Percentiles rank a stretch among this genome's conserved stretches.
phyloP scores from a whole-genome alignment of 2,888 invertebrate species.

The Drosophila monieri region DNA sequence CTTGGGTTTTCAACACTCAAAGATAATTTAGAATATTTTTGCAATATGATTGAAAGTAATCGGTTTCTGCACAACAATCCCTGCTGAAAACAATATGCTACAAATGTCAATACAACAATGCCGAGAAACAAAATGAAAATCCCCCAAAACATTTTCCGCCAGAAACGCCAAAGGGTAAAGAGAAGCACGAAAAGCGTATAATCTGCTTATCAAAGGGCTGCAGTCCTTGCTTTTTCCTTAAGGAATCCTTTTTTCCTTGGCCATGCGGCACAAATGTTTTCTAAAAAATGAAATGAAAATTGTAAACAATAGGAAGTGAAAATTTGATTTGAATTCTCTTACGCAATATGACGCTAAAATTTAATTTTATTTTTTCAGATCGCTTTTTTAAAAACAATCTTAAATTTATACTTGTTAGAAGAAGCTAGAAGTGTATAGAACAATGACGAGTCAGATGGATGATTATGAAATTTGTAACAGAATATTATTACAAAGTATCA shows the following conservation, averaged over 20 bases:
- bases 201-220: slow-evolving; percentile 66
- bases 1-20: not conserved
- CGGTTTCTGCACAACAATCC: slow-evolving; percentile 15
- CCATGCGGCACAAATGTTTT: slow-evolving; percentile 22
- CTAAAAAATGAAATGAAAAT: slow-evolving; percentile 46
- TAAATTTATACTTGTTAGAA: too few relatives aligned
- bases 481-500: not conserved
- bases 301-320: slow-evolving; percentile 59
- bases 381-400: not conserved
- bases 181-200: slow-evolving; percentile 55
- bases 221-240: slow-evolving; percentile 31
- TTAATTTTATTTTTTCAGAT: slow-evolving; percentile 23
- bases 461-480: not conserved
- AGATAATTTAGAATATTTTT: slow-evolving; percentile 17
- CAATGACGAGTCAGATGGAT: not conserved
- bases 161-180: slow-evolving; percentile 3
- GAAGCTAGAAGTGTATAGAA: not conserved
- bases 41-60: slow-evolving; percentile 11
- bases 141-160: slow-evolving; percentile 30
- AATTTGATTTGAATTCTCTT: slow-evolving; percentile 64
- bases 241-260: not conserved
- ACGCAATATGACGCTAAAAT: slow-evolving; percentile 56
- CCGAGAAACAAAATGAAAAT: slow-evolving; percentile 40
- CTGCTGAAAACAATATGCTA: slow-evolving; percentile 52
- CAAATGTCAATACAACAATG: slow-evolving; percentile 50